Conservation (phyloP, 2,888 invertebrate species). For the Apamea monoglypha region DNA sequence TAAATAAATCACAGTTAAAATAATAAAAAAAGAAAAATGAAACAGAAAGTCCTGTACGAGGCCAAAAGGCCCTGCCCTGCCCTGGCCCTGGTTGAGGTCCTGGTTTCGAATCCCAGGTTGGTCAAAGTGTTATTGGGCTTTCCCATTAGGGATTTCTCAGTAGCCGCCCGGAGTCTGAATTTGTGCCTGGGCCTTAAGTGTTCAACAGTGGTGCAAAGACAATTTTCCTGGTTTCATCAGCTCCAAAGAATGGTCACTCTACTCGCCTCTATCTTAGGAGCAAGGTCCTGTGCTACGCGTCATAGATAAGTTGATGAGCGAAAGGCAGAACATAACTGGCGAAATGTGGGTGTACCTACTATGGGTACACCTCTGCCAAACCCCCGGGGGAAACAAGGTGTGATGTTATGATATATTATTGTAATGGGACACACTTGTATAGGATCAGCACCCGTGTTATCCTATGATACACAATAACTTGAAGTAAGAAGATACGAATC, state of each 20-base stretch:
- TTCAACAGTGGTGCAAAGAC: background rate
- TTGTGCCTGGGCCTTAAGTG: background rate
- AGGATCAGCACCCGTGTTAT: background rate
- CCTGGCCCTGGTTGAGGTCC: too few species aligned
- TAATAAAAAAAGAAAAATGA: too few species aligned
- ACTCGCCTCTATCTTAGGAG: background rate
- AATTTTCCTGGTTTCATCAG: background rate
- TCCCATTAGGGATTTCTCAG: background rate
- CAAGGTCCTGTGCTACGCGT: background rate
- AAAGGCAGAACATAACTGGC: background rate
- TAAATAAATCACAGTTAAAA: too few species aligned
- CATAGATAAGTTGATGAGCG: background rate
- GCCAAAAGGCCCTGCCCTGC: too few species aligned
- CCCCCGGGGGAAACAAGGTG: background rate
- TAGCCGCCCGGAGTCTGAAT: background rate
- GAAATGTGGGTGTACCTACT: background rate
- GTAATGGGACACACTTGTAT: background rate
- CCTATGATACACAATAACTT: background rate
- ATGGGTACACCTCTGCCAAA: background rate
- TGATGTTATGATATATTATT: background rate
- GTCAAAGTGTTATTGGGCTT: background rate
- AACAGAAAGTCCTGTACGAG: too few species aligned
- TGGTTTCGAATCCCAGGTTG: too few species aligned
- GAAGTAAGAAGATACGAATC: slow-evolving; percentile 1
- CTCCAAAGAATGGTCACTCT: background rate